phyloP scores from a whole-genome alignment of 2,797 vertebrate genomes.

The Siniperca obscura region DNA sequence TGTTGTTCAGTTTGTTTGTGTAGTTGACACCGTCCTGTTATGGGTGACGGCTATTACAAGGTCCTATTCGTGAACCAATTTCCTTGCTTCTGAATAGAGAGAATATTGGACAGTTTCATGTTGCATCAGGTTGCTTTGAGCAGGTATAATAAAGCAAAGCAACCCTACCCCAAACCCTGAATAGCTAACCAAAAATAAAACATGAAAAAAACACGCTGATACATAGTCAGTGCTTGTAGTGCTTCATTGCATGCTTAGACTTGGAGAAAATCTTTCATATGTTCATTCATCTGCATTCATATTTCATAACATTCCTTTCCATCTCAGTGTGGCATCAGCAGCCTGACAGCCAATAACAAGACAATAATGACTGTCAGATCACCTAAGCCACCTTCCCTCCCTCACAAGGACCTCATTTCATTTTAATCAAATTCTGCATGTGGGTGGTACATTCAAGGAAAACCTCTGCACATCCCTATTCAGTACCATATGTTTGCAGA shows the following conservation, averaged over 20 bases:
- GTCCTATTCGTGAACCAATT: conserved; percentile 17
- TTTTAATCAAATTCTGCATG: conserved; percentile 68
- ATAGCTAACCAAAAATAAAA: conserved; percentile 34
- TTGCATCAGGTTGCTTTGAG: conserved; percentile 35
- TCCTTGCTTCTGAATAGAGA: conserved; percentile 31
- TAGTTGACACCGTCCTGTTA: conserved; percentile 1
- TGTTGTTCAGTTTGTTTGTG: conserved; percentile 28
- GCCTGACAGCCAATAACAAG: conserved; percentile 60
- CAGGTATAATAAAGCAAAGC: conserved; percentile 13
- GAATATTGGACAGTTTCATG: conserved; percentile 19
- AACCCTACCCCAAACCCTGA: conserved; percentile 20
- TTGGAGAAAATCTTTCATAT: conserved; percentile 6
- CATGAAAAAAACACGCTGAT: conserved; percentile 26
- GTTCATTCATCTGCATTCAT: conserved; percentile 26
- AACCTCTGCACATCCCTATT: conserved; percentile 71
- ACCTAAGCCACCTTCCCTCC: conserved; percentile 40
- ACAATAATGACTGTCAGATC: conserved; percentile 53
- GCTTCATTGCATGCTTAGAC: conserved; percentile 6
- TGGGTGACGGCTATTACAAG: conserved; percentile 10
- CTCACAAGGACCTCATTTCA: conserved; percentile 52
- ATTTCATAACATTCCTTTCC: conserved; percentile 30
- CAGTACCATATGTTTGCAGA: conserved; percentile 78
- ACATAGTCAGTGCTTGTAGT: conserved; percentile 28
- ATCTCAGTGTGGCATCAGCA: conserved; percentile 42
- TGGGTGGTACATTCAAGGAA: conserved; percentile 71